phyloP scores from a whole-genome alignment of 2,113 vertebrate genomes.

The Pelmatolapia mariae region DNA sequence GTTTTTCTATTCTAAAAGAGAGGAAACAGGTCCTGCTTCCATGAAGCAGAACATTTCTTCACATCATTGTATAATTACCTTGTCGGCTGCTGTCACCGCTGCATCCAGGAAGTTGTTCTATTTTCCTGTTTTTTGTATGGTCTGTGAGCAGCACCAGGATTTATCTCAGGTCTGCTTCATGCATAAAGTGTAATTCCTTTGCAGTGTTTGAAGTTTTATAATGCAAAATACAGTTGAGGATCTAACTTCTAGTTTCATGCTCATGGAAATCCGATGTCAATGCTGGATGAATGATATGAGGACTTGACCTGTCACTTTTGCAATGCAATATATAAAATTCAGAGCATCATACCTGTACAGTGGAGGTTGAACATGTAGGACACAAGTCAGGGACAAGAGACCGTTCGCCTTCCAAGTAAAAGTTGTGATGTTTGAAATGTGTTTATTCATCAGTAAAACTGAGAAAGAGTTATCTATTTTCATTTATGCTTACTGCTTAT shows the following conservation, averaged over 20 bases:
- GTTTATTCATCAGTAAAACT: not conserved
- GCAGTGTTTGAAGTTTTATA: not conserved
- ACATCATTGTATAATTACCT: not conserved
- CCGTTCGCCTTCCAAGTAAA: not conserved
- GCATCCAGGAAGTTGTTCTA: not conserved
- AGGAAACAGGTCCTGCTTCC: not conserved
- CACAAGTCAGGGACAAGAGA: not conserved
- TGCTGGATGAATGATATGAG: not conserved
- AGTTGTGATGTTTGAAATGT: not conserved
- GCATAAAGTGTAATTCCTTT: not conserved
- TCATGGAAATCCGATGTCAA: not conserved
- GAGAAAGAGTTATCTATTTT: not conserved
- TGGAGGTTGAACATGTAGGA: not conserved
- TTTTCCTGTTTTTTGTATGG: not conserved
- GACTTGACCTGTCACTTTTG: not conserved
- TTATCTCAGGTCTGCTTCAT: not conserved
- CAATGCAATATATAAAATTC: not conserved
- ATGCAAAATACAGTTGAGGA: not conserved
- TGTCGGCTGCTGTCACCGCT: not conserved
- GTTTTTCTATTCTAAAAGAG: not conserved
- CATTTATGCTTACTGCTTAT: not conserved
- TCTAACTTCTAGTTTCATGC: not conserved
- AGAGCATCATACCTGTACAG: not conserved
- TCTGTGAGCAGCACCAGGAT: slow-evolving; percentile 7
- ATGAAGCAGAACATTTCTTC: not conserved